phyloP scores from a whole-genome alignment of 1,140 invertebrate genomes.

The Arctopsyche grandis region DNA sequence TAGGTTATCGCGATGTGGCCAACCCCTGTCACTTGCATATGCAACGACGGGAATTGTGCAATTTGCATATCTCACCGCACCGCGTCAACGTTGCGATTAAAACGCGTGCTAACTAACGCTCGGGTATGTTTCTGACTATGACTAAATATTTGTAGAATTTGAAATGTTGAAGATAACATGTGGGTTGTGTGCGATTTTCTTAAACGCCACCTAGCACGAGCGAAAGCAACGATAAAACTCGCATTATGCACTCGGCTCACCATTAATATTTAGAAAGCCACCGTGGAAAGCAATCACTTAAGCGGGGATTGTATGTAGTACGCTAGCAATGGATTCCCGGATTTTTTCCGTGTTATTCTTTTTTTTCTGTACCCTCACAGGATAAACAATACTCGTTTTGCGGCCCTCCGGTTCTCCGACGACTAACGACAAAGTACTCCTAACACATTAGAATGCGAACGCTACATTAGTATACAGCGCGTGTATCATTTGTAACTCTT shows the following conservation, averaged over 20 bases:
- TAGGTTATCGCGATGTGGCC: not conserved
- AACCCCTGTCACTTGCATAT: not conserved
- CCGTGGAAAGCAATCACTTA: conserved; percentile 41
- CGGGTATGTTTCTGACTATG: too few relatives aligned
- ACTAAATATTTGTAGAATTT: too few relatives aligned
- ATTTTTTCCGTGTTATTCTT: not conserved
- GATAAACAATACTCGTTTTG: conserved; percentile 37
- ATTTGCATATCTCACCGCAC: too few relatives aligned
- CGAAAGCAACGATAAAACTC: not conserved
- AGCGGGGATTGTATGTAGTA: conserved; percentile 31
- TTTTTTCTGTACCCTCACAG: conserved; percentile 21
- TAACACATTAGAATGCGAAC: conserved; percentile 48
- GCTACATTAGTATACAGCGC: conserved; percentile 44
- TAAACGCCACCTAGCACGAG: not conserved
- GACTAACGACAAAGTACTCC: conserved; percentile 40
- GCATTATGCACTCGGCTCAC: not conserved
- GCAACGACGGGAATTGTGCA: too few relatives aligned
- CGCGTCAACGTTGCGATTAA: too few relatives aligned
- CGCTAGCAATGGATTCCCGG: conserved; percentile 1
- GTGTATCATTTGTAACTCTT: conserved; percentile 53
- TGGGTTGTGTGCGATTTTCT: too few relatives aligned
- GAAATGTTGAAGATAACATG: too few relatives aligned
- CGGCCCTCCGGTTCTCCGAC: conserved; percentile 9
- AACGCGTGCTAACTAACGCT: too few relatives aligned
- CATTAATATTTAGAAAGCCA: conserved; percentile 5